phyloP scores from a whole-genome alignment of 2,113 vertebrate species.

The Calonectris borealis region DNA sequence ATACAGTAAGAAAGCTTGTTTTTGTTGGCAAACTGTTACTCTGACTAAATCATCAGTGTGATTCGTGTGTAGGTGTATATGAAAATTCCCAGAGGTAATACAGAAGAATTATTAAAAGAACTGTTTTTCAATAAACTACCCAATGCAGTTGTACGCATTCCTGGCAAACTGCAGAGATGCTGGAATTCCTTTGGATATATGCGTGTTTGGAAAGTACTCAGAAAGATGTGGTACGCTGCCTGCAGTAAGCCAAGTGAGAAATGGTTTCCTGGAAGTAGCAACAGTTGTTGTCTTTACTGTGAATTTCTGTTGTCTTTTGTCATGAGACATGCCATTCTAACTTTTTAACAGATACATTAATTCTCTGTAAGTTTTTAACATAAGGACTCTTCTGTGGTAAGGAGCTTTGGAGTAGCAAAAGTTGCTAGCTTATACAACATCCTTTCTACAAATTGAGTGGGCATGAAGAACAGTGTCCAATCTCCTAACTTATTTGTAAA shows the following conservation, averaged over 20 bases:
- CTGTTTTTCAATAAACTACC: background rate
- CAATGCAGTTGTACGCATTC: background rate
- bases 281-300: background rate
- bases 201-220: background rate
- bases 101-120: constrained; percentile 9
- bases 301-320: background rate
- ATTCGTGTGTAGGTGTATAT: background rate
- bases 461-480: background rate
- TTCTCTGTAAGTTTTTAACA: background rate
- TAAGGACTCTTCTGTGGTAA: background rate
- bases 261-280: background rate
- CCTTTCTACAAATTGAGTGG: background rate
- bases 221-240: background rate
- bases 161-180: background rate
- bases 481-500: background rate
- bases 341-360: background rate
- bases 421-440: background rate
- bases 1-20: background rate
- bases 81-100: constrained; percentile 11
- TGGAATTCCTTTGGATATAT: background rate
- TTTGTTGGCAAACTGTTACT: constrained; percentile 18
- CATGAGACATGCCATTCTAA: background rate
- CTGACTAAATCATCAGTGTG: background rate
- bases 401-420: background rate
- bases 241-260: background rate